Percentiles rank a stretch among this genome's conserved stretches.
These are phyloP conservation scores for Periplaneta americana DNA, from an alignment of 1,140 invertebrate species.

Conservation along the genomic window DNA sequence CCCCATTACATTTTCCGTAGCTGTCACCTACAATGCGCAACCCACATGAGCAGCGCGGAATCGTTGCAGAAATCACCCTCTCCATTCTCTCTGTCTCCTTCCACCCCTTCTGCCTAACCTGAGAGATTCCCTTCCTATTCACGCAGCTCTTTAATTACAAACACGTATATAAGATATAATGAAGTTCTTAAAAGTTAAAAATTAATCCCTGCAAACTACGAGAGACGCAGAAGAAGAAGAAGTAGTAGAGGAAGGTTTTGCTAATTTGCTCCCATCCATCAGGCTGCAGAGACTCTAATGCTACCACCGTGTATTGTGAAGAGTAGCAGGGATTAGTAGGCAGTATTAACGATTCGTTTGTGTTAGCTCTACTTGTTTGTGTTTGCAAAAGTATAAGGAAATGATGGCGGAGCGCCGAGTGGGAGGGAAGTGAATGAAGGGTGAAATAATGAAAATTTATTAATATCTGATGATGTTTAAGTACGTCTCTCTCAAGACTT, in stretches of 20 bases:
- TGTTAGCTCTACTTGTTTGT: background rate
- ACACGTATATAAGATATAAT: conserved; percentile 18
- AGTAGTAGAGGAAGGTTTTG: conserved; percentile 4
- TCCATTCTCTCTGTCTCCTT: background rate
- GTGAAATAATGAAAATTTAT: background rate
- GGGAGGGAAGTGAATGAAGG: background rate
- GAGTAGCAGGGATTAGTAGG: conserved; percentile 3
- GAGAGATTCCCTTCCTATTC: background rate
- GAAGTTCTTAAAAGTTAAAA: conserved; percentile 21
- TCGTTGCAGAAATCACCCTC: background rate
- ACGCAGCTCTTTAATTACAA: conserved; percentile 15
- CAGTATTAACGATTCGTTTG: conserved; percentile 2
- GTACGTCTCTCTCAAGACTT: background rate
- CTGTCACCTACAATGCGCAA: background rate
- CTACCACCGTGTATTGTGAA: background rate
- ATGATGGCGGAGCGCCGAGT: conserved; percentile 38
- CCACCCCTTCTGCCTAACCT: background rate
- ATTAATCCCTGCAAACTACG: conserved; percentile 13
- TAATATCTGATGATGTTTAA: background rate
- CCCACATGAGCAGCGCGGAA: background rate
- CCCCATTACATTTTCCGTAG: background rate
- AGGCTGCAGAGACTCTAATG: background rate
- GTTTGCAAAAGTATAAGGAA: conserved; percentile 31
- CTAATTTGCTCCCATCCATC: conserved; percentile 12
- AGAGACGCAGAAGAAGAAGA: background rate